These are phyloP conservation scores for Asteroscopus sphinx DNA, from an alignment of 2,888 invertebrate species.

Conservation along the genomic window DNA sequence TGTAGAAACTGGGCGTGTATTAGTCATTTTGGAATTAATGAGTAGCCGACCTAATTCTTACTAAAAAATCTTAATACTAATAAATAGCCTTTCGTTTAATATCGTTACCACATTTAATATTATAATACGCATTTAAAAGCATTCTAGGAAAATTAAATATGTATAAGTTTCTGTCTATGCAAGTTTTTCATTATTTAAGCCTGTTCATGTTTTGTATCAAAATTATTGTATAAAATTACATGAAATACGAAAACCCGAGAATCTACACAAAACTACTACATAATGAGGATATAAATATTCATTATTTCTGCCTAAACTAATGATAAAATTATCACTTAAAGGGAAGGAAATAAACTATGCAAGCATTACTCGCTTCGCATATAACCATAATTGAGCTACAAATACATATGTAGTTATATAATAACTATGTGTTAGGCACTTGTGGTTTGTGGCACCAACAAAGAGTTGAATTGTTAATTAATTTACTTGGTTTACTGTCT, in stretches of 20 bases:
- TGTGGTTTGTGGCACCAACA: constrained; percentile 57
- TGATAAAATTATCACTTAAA: background rate
- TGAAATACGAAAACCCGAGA: no score
- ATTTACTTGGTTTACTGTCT: constrained; percentile 42
- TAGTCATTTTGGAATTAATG: constrained; percentile 34
- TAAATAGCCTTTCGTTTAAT: no score
- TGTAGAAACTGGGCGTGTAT: constrained; percentile 16
- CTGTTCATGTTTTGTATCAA: no score
- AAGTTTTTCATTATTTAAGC: no score
- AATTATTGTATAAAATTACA: no score
- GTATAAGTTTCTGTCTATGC: no score
- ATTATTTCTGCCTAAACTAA: background rate
- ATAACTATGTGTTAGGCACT: constrained; percentile 47
- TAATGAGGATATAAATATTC: background rate
- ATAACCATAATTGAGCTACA: background rate
- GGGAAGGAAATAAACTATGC: background rate
- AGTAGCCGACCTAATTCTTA: no score
- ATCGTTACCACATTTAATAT: no score
- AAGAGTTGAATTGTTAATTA: constrained; percentile 55
- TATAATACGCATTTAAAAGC: no score
- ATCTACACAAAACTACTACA: no score
- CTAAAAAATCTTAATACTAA: no score
- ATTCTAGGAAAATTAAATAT: no score
- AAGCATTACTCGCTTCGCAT: background rate
- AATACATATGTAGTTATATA: constrained; percentile 22